Evolutionary conservation across 2,888 invertebrate species (phyloP), one percentile per base, ranked within the genome.

Genomic region (Arge pagana): DNA sequence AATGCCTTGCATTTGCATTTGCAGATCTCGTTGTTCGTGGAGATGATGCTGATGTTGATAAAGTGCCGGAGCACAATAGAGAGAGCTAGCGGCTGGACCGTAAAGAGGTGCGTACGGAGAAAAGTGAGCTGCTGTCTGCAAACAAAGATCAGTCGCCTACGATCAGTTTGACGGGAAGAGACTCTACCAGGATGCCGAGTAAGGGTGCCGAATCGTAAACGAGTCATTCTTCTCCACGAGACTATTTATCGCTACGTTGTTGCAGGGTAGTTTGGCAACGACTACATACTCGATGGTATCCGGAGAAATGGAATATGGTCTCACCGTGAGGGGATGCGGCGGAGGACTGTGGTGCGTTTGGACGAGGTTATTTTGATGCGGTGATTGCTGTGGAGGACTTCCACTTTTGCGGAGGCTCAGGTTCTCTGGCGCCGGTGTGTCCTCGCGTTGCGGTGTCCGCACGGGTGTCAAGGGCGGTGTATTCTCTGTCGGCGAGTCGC

Each of bases 381-480:
- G 56, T 6, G 62, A 58, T 36, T 65, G 62, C 28, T 67, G 71
- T 3, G 50, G 35, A 1, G 76, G 78, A 66, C 81, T 79, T 7
- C 73, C 61, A 7, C 79, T 78, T 64, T 87, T 90, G 67, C 91
- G 89, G 64, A 92, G 81, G 23, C 90, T 90, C 0, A 92, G 80
- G 76, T 92, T 92, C 73, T 92, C 92, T 0, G 92, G 92, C 0
- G 85, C 85, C 1, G 86, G 82, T 4, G 74, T 71, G 50, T 68
- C 71, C 50, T 69, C 71, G 42, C 73, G 61, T 50, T 74, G 70
- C 4, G 71, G 72, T 3, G 70, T 72, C 21, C 70, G 55, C 5
- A 71, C 66, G 16, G 73, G 68, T 30, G 71, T 71, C 11, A 71
- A 53, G 3, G 73, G 72, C 11, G 75, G 72, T 3, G 74, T 74